phyloP scores from a whole-genome alignment of 2,797 vertebrate genomes.

The Coilia nasus region DNA sequence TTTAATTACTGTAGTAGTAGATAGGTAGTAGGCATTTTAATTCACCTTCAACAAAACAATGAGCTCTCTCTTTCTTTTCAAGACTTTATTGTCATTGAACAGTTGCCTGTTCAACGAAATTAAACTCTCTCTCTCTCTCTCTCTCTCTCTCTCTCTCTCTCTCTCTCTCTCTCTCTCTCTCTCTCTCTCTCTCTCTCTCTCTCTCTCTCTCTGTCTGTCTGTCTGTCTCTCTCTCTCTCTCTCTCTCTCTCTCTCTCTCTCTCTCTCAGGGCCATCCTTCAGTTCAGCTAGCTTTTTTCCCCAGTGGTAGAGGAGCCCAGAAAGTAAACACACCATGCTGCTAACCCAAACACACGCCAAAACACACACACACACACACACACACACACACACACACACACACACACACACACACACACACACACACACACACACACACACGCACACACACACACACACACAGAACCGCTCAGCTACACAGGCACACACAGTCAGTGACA shows the following conservation, averaged over 20 bases:
- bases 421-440: constrained; percentile 10
- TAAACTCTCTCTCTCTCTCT: not conserved
- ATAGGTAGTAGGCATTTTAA: too few species aligned
- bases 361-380: not conserved
- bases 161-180: not conserved
- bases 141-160: not conserved
- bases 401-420: not conserved
- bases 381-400: constrained; percentile 9
- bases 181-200: not conserved
- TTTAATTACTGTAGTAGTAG: too few species aligned
- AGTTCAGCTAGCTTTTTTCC: constrained; percentile 46
- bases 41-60: too few species aligned
- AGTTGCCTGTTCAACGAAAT: too few species aligned
- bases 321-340: constrained; percentile 53
- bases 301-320: constrained; percentile 37
- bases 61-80: too few species aligned
- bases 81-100: too few species aligned
- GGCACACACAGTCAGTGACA: constrained; percentile 4
- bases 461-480: not conserved
- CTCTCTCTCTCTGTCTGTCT: constrained; percentile 27
- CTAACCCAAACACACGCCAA: constrained; percentile 54
- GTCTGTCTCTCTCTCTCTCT: constrained; percentile 16
- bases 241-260: constrained; percentile 18
- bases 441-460: not conserved
- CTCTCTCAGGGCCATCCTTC: constrained; percentile 30